These are phyloP conservation scores for Metellina segmentata DNA, from an alignment of 2,888 invertebrate species.

Conservation along the genomic window DNA sequence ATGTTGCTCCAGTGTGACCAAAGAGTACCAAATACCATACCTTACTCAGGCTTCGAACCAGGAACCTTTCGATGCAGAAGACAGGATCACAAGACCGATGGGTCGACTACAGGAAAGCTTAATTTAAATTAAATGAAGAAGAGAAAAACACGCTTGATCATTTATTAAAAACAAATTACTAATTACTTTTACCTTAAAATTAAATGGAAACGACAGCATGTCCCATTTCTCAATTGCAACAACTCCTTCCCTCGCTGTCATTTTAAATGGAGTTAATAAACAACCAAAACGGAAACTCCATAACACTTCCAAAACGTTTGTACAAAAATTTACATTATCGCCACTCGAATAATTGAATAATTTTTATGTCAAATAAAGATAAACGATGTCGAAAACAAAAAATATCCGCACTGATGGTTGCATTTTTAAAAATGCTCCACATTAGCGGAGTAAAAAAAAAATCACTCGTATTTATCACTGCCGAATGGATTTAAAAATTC, in stretches of 20 bases:
- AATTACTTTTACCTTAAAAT: background rate
- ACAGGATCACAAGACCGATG: no score
- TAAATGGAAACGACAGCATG: background rate
- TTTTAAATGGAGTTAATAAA: background rate
- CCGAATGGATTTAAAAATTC: slow-evolving; percentile 53
- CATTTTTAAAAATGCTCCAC: background rate
- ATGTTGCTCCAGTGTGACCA: no score
- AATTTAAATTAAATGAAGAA: no score
- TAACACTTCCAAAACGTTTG: background rate
- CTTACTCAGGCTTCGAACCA: no score
- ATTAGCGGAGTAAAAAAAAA: background rate
- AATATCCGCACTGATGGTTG: background rate
- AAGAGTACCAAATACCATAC: no score
- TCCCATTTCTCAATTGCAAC: no score
- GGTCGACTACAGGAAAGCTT: no score
- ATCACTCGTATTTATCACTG: slow-evolving; percentile 46
- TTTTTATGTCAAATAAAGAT: background rate
- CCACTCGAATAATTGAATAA: background rate
- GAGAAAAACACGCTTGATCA: no score
- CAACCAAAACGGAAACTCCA: background rate
- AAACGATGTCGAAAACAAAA: background rate
- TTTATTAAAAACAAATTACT: background rate
- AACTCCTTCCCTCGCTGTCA: background rate
- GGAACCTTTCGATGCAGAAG: no score
- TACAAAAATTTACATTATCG: background rate